Evolutionary conservation across 2,797 vertebrate species (phyloP), one percentile per base, ranked within the genome.

Genomic region (Ciconia nigra): DNA sequence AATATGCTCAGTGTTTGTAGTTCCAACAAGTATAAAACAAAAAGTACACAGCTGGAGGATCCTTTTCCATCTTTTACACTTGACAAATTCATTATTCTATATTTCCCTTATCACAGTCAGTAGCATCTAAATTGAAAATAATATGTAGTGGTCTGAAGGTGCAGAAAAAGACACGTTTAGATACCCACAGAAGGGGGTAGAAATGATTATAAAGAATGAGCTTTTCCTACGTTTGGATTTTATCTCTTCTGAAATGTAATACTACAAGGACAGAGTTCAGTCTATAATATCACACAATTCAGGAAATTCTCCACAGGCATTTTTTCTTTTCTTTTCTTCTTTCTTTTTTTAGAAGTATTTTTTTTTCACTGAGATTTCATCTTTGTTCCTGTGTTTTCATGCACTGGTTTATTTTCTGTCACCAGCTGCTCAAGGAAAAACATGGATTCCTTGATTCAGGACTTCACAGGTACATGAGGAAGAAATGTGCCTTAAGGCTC

Each of bases 81-180:
- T 73, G 76, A 81, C 10, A 79, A 76, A 69, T 82, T 76, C 62
- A 76, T 42, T 87, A 11, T 83, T 90, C 65, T 87, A 0, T 90
- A 70, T 74, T 84, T 86, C 69, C 47, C 22, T 82, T 76, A 74
- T 72, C 54, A 65, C 66, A 88, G 57, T 66, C 71, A 83, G 58
- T 51, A 88, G 8, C 69, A 93, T 62, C 33, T 82, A 93, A 82
- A 87, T 52, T 79, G 76, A 91, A 95, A 94, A 86, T 67, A 86
- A 80, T 81, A 47, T 37, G 51, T 21, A 81, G 35, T 86, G 31
- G 16, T 91, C 61, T 78, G 79, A 95, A 80, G 39, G 35, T 86
- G 19, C 21, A 78, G 58, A 81, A 94, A 73, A 94, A 67, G 13
- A n/a, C 46, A 39, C 10, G 20, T 74, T 83, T 89, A 55, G 21